phyloP scores from a whole-genome alignment of 1,140 invertebrate species.

The Helicoverpa zea region DNA sequence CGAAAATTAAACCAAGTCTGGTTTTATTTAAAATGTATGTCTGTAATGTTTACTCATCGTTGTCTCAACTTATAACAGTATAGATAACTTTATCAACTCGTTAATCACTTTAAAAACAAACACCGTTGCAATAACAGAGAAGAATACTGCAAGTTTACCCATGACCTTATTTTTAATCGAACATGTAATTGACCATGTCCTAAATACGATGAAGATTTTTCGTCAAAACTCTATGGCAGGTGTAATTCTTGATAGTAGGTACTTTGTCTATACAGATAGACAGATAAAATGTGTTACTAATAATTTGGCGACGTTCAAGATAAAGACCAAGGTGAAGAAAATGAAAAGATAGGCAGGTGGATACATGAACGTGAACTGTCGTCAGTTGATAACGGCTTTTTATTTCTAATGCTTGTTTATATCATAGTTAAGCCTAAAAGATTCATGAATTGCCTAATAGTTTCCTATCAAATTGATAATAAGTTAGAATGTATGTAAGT shows the following conservation, averaged over 20 bases:
- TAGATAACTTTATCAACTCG: not conserved
- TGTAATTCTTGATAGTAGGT: slow-evolving; percentile 38
- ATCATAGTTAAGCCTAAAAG: not conserved
- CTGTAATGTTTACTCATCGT: slow-evolving; percentile 10
- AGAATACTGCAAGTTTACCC: slow-evolving; percentile 34
- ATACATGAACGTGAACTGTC: slow-evolving; percentile 38
- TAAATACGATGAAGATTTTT: slow-evolving; percentile 64
- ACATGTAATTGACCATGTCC: slow-evolving; percentile 72
- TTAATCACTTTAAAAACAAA: slow-evolving; percentile 38
- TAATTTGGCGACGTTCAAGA: slow-evolving; percentile 63
- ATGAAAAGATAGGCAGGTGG: not conserved
- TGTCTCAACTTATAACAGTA: not conserved
- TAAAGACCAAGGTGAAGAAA: slow-evolving; percentile 70
- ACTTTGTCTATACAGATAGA: slow-evolving; percentile 55
- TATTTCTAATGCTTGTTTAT: not conserved
- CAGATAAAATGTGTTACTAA: slow-evolving; percentile 57
- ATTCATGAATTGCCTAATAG: not conserved
- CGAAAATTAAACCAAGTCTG: not conserved
- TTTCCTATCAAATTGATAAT: not conserved
- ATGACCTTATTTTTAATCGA: slow-evolving; percentile 57
- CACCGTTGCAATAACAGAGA: slow-evolving; percentile 44
- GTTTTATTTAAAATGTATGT: not conserved
- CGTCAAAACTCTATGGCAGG: slow-evolving; percentile 27
- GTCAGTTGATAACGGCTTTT: not conserved
- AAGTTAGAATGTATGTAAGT: too few relatives aligned